Conservation (phyloP, 1,140 invertebrate species). For the Chironomus striatipennis region DNA sequence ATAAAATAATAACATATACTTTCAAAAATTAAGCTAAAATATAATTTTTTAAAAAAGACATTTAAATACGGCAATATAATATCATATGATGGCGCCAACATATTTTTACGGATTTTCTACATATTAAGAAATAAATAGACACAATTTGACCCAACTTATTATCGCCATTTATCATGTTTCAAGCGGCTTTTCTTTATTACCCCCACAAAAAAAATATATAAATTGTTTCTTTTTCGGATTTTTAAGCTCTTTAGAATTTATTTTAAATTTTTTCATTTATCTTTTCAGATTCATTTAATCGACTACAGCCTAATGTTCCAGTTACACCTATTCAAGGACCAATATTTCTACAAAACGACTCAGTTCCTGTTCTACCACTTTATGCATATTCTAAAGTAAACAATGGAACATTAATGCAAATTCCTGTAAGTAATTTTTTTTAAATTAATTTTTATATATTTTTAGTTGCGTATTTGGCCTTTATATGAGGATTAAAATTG, state of each 20-base stretch:
- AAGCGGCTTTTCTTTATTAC: background rate
- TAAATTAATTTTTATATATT: no score
- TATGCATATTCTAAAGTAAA: slow-evolving; percentile 72
- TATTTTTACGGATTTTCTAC: slow-evolving; percentile 17
- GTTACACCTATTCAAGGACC: slow-evolving; percentile 75
- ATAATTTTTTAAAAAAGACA: no score
- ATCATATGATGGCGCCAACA: slow-evolving; percentile 2
- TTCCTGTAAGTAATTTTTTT: slow-evolving; percentile 63
- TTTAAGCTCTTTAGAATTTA: background rate
- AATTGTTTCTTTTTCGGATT: background rate
- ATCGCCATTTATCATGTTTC: background rate
- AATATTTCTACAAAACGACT: slow-evolving; percentile 67
- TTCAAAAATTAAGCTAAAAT: no score
- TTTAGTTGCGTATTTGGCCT: no score
- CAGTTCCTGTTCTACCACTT: slow-evolving; percentile 73
- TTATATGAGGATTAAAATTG: no score
- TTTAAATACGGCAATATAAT: background rate
- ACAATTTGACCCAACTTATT: background rate
- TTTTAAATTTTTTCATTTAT: background rate
- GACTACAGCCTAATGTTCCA: slow-evolving; percentile 34
- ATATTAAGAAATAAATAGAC: background rate
- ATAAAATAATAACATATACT: no score
- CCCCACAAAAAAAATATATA: background rate
- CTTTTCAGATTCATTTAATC: slow-evolving; percentile 30
- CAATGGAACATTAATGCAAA: slow-evolving; percentile 75